A percentile compares a stretch with the other conserved stretches of the same genome.
phyloP scores from a whole-genome alignment of 2,888 invertebrate species.

The Boloria selene region DNA sequence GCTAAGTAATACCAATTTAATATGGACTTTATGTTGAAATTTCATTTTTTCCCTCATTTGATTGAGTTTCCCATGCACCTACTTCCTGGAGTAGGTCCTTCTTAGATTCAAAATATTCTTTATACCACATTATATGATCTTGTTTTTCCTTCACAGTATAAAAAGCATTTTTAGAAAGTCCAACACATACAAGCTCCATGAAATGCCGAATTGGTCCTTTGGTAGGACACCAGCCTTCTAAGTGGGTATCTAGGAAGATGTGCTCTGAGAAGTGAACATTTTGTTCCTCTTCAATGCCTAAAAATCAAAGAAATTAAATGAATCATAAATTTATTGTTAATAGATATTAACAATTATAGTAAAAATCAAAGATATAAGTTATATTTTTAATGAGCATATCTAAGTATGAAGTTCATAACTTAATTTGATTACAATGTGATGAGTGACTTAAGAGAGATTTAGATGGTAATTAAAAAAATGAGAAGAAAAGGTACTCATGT shows the following conservation, averaged over 20 bases:
- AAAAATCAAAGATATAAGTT: too few relatives aligned
- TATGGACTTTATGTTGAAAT: conserved; percentile 42
- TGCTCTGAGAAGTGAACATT: conserved; percentile 95
- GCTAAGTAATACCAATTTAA: too few relatives aligned
- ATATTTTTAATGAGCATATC: too few relatives aligned
- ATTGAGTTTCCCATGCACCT: conserved; percentile 79
- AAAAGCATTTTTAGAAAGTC: conserved; percentile 96
- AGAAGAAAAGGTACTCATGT: too few relatives aligned
- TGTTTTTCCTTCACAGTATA: conserved; percentile 93
- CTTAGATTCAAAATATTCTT: conserved; percentile 93
- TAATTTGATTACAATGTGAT: too few relatives aligned
- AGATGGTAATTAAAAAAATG: too few relatives aligned
- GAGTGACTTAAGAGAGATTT: too few relatives aligned
- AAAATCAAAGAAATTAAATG: background rate
- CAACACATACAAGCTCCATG: conserved; percentile 97
- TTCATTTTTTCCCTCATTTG: conserved; percentile 41
- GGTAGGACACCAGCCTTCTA: conserved; percentile 94
- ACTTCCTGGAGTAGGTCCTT: conserved; percentile 86
- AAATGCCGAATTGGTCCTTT: conserved; percentile 96
- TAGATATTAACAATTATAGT: too few relatives aligned
- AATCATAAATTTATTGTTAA: background rate
- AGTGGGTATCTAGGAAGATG: conserved; percentile 93
- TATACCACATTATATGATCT: conserved; percentile 95
- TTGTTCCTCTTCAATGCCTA: conserved; percentile 85
- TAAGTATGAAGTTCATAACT: too few relatives aligned